phyloP scores from a whole-genome alignment of 2,888 invertebrate species.

The Melikaiella ostensackeni region DNA sequence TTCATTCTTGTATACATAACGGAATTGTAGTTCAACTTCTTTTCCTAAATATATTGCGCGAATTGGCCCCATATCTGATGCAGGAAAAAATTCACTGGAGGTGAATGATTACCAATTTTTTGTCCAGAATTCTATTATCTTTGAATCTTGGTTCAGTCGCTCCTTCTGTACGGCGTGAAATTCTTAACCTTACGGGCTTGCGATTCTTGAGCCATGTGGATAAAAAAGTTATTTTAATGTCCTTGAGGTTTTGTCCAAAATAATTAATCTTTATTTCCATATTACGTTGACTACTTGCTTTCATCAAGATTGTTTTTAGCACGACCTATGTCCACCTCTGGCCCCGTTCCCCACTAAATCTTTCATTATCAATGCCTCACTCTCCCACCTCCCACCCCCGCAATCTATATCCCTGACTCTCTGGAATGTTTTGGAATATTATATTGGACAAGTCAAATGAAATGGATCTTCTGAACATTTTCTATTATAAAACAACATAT shows the following conservation, averaged over 20 bases:
- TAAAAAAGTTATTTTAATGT: too few relatives aligned
- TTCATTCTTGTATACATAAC: constrained; percentile 52
- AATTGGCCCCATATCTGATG: constrained; percentile 71
- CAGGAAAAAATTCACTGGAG: constrained; percentile 57
- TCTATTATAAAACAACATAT: neutral
- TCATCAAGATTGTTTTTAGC: too few relatives aligned
- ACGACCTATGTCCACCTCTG: too few relatives aligned
- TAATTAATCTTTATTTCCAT: neutral
- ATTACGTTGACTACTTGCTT: too few relatives aligned
- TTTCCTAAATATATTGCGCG: constrained; percentile 60
- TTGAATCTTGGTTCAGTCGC: neutral
- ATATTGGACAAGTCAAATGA: neutral
- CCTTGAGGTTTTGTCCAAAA: neutral
- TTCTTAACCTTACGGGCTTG: neutral
- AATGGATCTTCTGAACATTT: neutral
- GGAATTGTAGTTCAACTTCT: constrained; percentile 51
- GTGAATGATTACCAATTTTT: neutral
- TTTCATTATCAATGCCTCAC: too few relatives aligned
- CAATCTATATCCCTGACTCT: too few relatives aligned
- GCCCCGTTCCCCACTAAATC: too few relatives aligned
- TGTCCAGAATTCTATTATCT: neutral
- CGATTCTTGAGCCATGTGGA: too few relatives aligned
- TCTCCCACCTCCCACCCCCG: too few relatives aligned
- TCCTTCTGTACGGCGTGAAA: neutral
- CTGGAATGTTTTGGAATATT: too few relatives aligned